Conservation (phyloP, 2,888 invertebrate genomes). For the Chironomus riparius region DNA sequence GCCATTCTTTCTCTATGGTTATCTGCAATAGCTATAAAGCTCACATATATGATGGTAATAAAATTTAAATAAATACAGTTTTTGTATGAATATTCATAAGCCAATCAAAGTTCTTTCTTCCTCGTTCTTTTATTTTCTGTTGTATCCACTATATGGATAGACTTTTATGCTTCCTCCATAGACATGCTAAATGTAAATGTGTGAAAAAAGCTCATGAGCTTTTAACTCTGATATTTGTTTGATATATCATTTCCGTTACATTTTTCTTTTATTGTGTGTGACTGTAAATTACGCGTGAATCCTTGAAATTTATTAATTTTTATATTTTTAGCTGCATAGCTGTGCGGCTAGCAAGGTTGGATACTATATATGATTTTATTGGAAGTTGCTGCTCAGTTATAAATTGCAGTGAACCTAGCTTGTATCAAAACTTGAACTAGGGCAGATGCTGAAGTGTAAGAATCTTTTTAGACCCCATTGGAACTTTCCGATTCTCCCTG, state of each 20-base stretch:
- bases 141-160: not conserved
- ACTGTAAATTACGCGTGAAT: no score
- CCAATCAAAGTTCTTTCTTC: slow-evolving; percentile 24
- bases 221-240: not conserved
- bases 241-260: not conserved
- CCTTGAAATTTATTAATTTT: no score
- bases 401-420: no score
- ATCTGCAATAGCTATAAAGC: slow-evolving; percentile 23
- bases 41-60: slow-evolving; percentile 26
- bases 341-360: no score
- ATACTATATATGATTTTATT: no score
- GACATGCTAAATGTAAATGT: not conserved
- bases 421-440: no score
- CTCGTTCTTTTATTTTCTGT: not conserved
- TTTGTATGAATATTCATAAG: slow-evolving; percentile 26
- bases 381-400: no score
- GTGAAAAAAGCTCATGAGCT: slow-evolving; percentile 5
- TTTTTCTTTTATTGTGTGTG: not conserved
- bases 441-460: no score
- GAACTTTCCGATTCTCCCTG: no score
- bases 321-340: no score
- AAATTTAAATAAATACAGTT: slow-evolving; percentile 27
- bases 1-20: not conserved
- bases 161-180: not conserved
- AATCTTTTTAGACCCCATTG: no score